Evolutionary conservation across 2,797 vertebrate species (phyloP), one percentile per base, ranked within the genome.

Genomic region (Sebastes reedi): DNA sequence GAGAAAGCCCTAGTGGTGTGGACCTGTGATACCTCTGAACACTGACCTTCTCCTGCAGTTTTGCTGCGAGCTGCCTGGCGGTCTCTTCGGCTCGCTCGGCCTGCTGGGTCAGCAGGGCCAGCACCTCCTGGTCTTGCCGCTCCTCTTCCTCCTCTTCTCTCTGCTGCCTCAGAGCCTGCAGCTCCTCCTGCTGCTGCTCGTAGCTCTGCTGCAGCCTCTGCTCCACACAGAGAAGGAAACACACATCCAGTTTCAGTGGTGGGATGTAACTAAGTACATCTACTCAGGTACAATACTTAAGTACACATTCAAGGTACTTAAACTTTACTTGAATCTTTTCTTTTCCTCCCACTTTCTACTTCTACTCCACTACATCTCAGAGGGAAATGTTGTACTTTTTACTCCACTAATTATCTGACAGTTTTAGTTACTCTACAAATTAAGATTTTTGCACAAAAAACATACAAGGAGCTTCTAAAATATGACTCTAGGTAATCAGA

Each of bases 41-140:
- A 50, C 88, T 11, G 36, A 95, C 95, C 92, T 94, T 95, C 77
- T 94, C 91, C 81, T 89, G 87, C 20, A 95, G 91, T 25, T 90
- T 90, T 1, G 78, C 75, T 0, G 78, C 39, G 1, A 95, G 89
- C 52, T 91, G 87, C 60, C 87, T 85, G 67, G 61, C 6, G 0
- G 84, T 60, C 46, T 93, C 88, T 73, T 94, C 82, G 0, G 90
- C 91, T 20, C 50, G 83, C 22, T 94, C 84, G 1, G 89, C 88
- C 67, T 85, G 88, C 80, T 89, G 86, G 5, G 67, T 90, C 39
- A 90, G 64, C 75, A 72, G 68, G 8, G 24, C 61, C 27, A 92
- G 79, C 8, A 39, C 74, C 20, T 88, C 85, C 65, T 34, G 79
- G 24, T 92, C 87, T 14, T 80, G 68, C 6, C n/a, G 46, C 14